phyloP scores from a whole-genome alignment of 1,140 invertebrate species.

The Sarcophaga peregrina region DNA sequence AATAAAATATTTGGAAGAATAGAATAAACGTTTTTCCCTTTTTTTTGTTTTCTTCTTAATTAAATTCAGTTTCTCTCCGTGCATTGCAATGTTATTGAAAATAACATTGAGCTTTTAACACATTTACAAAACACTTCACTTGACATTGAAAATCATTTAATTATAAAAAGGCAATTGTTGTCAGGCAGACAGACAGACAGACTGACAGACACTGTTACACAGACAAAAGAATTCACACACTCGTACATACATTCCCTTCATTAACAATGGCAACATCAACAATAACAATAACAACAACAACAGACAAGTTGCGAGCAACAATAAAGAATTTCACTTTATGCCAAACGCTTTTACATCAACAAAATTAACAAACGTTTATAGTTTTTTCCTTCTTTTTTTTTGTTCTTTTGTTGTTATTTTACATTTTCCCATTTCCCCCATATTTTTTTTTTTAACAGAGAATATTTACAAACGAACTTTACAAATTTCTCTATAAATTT shows the following conservation, averaged over 20 bases:
- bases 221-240: not conserved
- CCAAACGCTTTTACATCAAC: conserved; percentile 12
- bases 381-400: not conserved
- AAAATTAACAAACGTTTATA: conserved; percentile 6
- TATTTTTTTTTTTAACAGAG: not conserved
- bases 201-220: not conserved
- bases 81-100: not conserved
- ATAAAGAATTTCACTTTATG: conserved; percentile 29
- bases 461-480: conserved; percentile 1
- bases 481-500: not conserved
- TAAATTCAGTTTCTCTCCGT: not conserved
- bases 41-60: too few relatives aligned
- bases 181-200: conserved; percentile 3
- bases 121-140: conserved; percentile 39
- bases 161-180: conserved; percentile 38
- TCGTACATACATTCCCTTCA: not conserved
- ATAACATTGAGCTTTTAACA: conserved; percentile 38
- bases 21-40: too few relatives aligned
- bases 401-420: not conserved
- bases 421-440: too few relatives aligned
- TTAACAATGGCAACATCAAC: not conserved
- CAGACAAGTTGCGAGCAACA: conserved; percentile 27
- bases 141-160: conserved; percentile 41
- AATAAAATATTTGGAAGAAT: too few relatives aligned
- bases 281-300: not conserved